Base-by-base conservation (phyloP, 1,140 invertebrate species). In the Sipha flava region DNA sequence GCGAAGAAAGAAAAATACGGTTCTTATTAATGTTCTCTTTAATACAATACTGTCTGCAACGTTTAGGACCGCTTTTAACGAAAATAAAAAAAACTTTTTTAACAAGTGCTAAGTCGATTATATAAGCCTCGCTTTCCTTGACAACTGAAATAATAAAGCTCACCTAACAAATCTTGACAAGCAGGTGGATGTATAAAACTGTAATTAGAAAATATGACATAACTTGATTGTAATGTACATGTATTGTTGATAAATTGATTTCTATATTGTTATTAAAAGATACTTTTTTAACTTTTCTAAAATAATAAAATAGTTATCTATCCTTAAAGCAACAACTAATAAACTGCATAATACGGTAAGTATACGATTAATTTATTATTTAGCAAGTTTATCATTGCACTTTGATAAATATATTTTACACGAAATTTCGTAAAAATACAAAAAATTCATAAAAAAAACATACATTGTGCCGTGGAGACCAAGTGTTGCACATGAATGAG, bases 401-500 rank as follows among this genome's bases (percentile, higher is more conserved):
- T 66, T 66, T 40, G 23, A 66, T 40, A 37, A 66, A 40, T 47
- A 47, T 18, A 64, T 21, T 64, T 37, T 64, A 3, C 40, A 66
- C 7, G 34, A 66, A 40, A 23, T 37, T 66, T 14, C 21, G 10
- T 2, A 14, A 23, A 29, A 31, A 12, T 66, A 66, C 4, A 40
- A 43, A 66, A 16, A 34, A 34, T 31, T 66, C 43, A 21, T 66
- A 66, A 66, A 23, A 12, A 66, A 40, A 79, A 93, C 92, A 92
- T 89, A 94, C 92, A 87, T 94, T 94, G 86, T 93, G 92, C 85
- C 92, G 89, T 81, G 92, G 92, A 84, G 93, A 93, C 93, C 93
- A 94, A 49, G 92, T 93, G 88, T 93, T 94, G 89, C 92, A 94
- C 92, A 94, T 92, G 84, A 94, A 90, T 43, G 73, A 77, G 82